Evolutionary conservation across 92 coral and sea anemone species (phyloP), one percentile per base, ranked within the genome.

Genomic region (Desmophyllum pertusum): DNA sequence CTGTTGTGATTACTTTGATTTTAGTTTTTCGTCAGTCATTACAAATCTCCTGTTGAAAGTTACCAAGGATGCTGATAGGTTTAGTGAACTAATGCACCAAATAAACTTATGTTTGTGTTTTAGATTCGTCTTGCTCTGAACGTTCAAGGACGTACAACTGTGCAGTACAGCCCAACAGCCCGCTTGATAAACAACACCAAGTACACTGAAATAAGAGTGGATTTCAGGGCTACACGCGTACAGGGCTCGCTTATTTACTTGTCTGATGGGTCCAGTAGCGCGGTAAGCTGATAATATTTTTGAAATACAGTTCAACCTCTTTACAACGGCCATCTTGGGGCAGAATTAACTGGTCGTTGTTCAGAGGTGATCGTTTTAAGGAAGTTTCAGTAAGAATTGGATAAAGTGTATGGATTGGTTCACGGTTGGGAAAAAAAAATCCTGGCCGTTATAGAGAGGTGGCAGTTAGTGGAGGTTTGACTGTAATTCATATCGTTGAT

Each of bases 41-140:
- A 5, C 18, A 52, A 52, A 52, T 52, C 59, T 52, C 19, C 25
- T 18, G 18, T 46, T 57, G 31, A n/a, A n/a, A 13, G 64, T 57
- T n/a, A n/a, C 33, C 0, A 25, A 27, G 33, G 64, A 57, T 13
- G 29, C 13, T 57, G 14, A 4, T 3, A 23, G 63, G 3, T 9
- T 11, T 25, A 23, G 31, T 27, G n/a, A 21, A 10, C 51, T 14
- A 13, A n/a, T 40, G 48, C 25, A 23, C 42, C 51, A 63, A 40
- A 4, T 30, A 19, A 51, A 19, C n/a, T 8, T 10, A 77, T 51
- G 27, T 63, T 81, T 43, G 42, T 10, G 43, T 88, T 55, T 39
- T 64, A 96, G 99, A 94, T 96, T 76, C 98, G 94, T 61, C 95
- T 92, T 72, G 98, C 99, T 50, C 83, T 94, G 86, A 87, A 87